Conservation (phyloP, 1,140 invertebrate species). For the Drosophila insularis region DNA sequence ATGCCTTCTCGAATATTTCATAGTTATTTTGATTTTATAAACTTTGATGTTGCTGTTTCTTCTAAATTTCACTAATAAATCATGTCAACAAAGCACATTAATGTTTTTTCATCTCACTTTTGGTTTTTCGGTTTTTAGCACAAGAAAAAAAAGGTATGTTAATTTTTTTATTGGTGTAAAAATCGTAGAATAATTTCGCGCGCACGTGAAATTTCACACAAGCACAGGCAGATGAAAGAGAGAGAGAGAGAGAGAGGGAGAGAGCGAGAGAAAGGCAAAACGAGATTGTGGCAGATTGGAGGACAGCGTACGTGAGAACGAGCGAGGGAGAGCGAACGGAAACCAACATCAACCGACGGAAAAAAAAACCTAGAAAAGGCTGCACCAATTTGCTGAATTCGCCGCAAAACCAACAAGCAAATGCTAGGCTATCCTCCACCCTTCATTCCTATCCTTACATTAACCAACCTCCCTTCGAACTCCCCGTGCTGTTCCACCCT, state of each 20-base stretch:
- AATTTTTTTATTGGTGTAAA: constrained; percentile 65
- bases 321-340: constrained; percentile 2
- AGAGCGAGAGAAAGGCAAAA: constrained; percentile 20
- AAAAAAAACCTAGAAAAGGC: constrained; percentile 29
- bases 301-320: not conserved
- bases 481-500: not conserved
- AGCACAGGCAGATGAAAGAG: constrained; percentile 18
- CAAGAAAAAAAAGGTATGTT: constrained; percentile 48
- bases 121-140: constrained; percentile 14
- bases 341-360: constrained; percentile 1
- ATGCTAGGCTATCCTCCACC: not conserved
- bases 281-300: constrained; percentile 7
- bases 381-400: constrained; percentile 52
- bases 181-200: constrained; percentile 49
- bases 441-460: not conserved
- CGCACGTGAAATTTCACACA: constrained; percentile 49
- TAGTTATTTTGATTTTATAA: not conserved
- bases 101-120: not conserved
- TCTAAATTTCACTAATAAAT: not conserved
- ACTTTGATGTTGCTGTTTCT: not conserved
- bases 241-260: not conserved
- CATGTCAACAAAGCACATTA: no score
- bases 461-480: not conserved
- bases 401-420: constrained; percentile 44
- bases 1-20: not conserved